Conservation (phyloP, 2,113 vertebrate genomes). For the Prunella fulvescens region DNA sequence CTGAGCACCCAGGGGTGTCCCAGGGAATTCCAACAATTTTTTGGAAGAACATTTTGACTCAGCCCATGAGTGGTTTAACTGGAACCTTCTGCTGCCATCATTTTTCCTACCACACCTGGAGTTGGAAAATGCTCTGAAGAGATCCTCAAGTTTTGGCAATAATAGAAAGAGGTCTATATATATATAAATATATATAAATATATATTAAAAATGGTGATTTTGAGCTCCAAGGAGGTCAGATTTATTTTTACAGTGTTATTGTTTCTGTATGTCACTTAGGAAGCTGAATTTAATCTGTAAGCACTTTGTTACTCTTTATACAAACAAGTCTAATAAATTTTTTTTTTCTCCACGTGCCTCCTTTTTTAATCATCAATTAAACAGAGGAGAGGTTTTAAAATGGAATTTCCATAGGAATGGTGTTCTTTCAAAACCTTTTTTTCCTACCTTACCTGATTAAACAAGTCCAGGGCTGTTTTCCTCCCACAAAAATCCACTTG, state of each 20-base stretch:
- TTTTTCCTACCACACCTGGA: background rate
- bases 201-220: constrained; percentile 28
- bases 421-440: background rate
- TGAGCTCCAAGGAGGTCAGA: background rate
- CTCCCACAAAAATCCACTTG: background rate
- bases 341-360: constrained; percentile 10
- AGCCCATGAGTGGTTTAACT: background rate
- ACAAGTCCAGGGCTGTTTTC: background rate
- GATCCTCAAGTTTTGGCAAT: background rate
- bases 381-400: background rate
- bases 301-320: constrained; percentile 83
- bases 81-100: background rate
- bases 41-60: background rate
- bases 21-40: accelerated
- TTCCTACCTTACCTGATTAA: background rate
- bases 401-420: accelerated
- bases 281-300: constrained; percentile 57
- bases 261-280: constrained; percentile 30
- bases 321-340: constrained; percentile 62
- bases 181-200: background rate
- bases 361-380: background rate
- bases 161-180: background rate
- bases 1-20: background rate
- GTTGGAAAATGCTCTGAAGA: background rate
- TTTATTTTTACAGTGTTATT: constrained; percentile 62